Evolutionary conservation across 2,888 invertebrate genomes (phyloP).

Genomic region (Synergus umbraculus): DNA sequence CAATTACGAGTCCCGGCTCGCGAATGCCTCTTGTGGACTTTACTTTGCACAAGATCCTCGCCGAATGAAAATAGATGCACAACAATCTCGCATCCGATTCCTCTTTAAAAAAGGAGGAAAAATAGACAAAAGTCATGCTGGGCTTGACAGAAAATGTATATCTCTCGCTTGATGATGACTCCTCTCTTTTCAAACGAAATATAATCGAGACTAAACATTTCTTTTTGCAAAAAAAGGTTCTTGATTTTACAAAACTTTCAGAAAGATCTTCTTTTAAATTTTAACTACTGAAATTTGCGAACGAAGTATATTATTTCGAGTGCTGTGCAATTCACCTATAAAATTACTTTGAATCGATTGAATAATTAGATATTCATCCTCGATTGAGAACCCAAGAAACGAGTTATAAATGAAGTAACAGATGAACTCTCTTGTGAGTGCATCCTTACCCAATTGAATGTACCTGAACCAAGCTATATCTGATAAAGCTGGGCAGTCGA

Average conservation of each 20-base stretch:
- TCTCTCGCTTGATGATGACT: constrained; percentile 4
- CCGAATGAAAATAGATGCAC: constrained; percentile 27
- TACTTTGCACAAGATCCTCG: constrained; percentile 32
- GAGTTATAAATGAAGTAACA: background rate
- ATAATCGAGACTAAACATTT: background rate
- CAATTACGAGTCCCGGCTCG: constrained; percentile 53
- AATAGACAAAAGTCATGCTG: constrained; percentile 33
- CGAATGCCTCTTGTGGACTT: constrained; percentile 28
- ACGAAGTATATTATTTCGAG: background rate
- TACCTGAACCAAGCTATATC: background rate
- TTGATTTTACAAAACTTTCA: background rate
- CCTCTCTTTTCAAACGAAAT: background rate
- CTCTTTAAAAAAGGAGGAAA: background rate
- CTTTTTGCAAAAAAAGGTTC: background rate
- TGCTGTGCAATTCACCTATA: background rate
- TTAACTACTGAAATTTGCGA: background rate
- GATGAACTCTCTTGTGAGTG: background rate
- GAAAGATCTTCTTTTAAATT: background rate
- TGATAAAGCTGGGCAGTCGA: constrained; percentile 27
- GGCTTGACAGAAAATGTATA: constrained; percentile 12
- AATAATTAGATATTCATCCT: too few species aligned
- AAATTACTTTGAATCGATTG: background rate
- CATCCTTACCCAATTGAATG: constrained; percentile 29
- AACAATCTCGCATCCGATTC: constrained; percentile 20
- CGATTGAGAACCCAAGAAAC: background rate